Base-by-base conservation (phyloP, 2,797 vertebrate genomes). In the Sphenopsis melanotis region DNA sequence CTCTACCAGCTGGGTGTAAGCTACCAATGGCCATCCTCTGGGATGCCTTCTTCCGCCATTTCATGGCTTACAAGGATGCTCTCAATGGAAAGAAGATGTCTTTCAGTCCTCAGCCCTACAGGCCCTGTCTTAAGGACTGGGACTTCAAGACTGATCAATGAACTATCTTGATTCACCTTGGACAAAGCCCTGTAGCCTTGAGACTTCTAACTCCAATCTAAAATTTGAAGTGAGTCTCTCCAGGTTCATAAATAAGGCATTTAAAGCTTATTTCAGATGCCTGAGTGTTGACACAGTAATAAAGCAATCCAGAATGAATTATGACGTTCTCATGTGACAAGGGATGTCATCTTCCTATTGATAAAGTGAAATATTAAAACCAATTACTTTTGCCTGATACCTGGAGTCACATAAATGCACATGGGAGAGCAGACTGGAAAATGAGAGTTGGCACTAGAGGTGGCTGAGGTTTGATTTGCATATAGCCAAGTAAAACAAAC, bases 331-430 rank as follows among this genome's bases (percentile, higher is more conserved):
- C 10, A 30, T 47, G 68, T 57, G 83, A 80, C 83, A 93, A 83
- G 44, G 15, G 47, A 44, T 83, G 49, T 68, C 63, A 83, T 77
- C 64, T 87, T 91, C 53, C 81, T 90, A 68, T 75, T 85, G 92
- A 93, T 87, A 89, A 92, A 95, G 74, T 83, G 84, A 96, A 94
- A 93, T 91, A 89, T 89, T 96, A 90, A 90, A 94, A 44, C 19
- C 10, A 92, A 39, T 8, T 2, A 72, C 70, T 95, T 93, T 77
- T 46, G 34, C 80, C 46, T 91, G 42, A 89, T 95, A 90, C 42
- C 57, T 87, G 52, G 50, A 94, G 71, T 71, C 56, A 64, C 83
- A 68, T 20, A 85, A 74, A 87, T 50, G 56, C 34, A 63, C 44
- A 11, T 11, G 52, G 78, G 61, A 90, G 42, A 92, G 47, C 44